Conservation (phyloP, 2,888 invertebrate species). For the Mantis religiosa region DNA sequence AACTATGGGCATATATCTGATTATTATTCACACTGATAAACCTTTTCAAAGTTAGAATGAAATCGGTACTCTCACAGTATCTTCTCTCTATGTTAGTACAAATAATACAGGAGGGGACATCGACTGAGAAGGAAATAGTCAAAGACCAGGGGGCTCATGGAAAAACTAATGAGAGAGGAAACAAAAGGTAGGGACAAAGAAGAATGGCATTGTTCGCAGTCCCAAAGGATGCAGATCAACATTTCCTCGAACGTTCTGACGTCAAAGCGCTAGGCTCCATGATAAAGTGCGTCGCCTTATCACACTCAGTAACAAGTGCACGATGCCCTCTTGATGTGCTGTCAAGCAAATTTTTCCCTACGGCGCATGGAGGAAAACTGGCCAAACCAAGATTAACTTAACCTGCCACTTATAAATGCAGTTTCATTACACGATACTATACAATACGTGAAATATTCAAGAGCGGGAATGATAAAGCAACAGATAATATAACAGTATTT, state of each 20-base stretch:
- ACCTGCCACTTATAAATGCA: not conserved
- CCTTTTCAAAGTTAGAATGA: too few species aligned
- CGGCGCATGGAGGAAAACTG: not conserved
- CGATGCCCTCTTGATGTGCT: not conserved
- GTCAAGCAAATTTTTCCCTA: not conserved
- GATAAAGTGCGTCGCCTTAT: not conserved
- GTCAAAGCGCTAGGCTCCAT: not conserved
- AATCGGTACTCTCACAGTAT: too few species aligned
- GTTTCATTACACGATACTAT: not conserved
- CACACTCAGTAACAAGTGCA: not conserved
- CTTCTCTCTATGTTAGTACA: too few species aligned
- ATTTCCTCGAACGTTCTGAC: not conserved
- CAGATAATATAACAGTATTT: too few species aligned
- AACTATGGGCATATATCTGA: too few species aligned
- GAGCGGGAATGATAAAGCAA: too few species aligned
- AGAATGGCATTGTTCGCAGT: not conserved
- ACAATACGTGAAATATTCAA: not conserved
- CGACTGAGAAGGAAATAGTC: too few species aligned
- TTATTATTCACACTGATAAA: too few species aligned
- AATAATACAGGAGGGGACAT: too few species aligned
- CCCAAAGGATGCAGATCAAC: not conserved
- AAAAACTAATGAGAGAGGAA: not conserved
- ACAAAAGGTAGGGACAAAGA: not conserved
- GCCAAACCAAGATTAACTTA: not conserved
- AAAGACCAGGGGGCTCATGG: not conserved